phyloP scores from a whole-genome alignment of 2,113 vertebrate species.

The Hyaena hyaena region DNA sequence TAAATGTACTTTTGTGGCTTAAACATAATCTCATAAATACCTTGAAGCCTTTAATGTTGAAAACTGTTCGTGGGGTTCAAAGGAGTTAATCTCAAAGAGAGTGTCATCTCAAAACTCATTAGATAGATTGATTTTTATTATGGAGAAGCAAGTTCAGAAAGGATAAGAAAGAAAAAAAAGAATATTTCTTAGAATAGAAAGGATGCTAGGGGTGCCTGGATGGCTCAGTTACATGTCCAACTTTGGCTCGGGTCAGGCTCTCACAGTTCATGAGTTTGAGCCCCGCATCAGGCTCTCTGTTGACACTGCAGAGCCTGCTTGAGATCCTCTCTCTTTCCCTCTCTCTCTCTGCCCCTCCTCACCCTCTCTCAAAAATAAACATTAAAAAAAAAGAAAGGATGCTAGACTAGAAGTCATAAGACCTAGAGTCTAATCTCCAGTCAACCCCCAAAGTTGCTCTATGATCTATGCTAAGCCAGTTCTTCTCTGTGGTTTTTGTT shows the following conservation, averaged over 20 bases:
- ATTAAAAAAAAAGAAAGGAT: background rate
- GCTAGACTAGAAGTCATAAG: background rate
- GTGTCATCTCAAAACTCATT: background rate
- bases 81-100: background rate
- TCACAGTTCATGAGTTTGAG: too few species aligned
- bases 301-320: too few species aligned
- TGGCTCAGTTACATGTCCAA: too few species aligned
- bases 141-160: background rate
- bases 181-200: background rate
- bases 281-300: too few species aligned
- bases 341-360: too few species aligned
- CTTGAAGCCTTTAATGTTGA: background rate
- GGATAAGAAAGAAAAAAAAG: background rate
- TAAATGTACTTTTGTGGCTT: background rate
- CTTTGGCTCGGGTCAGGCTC: too few species aligned
- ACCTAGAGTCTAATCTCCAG: background rate
- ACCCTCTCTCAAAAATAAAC: too few species aligned
- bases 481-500: background rate
- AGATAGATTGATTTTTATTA: background rate
- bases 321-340: too few species aligned
- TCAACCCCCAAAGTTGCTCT: background rate
- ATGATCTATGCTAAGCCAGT: background rate
- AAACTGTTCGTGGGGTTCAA: background rate
- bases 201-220: background rate
- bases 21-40: constrained; percentile 1